These are phyloP conservation scores for Geranospiza caerulescens DNA, from an alignment of 2,797 vertebrate genomes.

Conservation along the genomic window DNA sequence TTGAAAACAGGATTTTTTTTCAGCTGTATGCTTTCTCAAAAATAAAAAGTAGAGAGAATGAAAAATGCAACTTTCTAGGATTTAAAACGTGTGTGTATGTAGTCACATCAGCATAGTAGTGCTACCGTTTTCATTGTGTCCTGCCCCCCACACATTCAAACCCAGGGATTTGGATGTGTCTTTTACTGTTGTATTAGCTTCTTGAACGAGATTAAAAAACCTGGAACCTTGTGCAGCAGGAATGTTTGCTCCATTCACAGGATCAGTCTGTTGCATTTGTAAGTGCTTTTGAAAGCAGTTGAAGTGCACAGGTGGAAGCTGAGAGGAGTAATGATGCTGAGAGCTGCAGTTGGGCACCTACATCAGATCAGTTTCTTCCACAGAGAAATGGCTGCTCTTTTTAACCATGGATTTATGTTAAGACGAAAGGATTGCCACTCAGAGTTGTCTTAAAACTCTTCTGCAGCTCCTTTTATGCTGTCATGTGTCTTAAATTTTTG, in stretches of 20 bases:
- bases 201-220: rapidly evolving
- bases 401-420: rapidly evolving
- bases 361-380: rapidly evolving
- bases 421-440: neutral
- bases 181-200: rapidly evolving
- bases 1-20: neutral
- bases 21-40: neutral
- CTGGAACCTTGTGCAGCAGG: neutral
- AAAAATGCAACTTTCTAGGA: rapidly evolving
- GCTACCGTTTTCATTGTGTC: rapidly evolving
- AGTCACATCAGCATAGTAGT: rapidly evolving
- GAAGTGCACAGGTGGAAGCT: neutral
- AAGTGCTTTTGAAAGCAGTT: neutral
- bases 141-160: rapidly evolving
- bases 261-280: rapidly evolving
- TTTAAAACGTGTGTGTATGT: rapidly evolving
- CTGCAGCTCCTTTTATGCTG: neutral
- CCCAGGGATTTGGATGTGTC: too few species aligned
- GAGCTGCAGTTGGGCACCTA: neutral
- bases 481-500: neutral
- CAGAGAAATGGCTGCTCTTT: neutral
- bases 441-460: neutral
- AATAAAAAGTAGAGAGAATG: neutral
- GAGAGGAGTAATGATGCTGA: neutral
- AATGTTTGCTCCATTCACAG: rapidly evolving